Conservation (phyloP, 2,888 invertebrate species). For the Andrena dorsata region DNA sequence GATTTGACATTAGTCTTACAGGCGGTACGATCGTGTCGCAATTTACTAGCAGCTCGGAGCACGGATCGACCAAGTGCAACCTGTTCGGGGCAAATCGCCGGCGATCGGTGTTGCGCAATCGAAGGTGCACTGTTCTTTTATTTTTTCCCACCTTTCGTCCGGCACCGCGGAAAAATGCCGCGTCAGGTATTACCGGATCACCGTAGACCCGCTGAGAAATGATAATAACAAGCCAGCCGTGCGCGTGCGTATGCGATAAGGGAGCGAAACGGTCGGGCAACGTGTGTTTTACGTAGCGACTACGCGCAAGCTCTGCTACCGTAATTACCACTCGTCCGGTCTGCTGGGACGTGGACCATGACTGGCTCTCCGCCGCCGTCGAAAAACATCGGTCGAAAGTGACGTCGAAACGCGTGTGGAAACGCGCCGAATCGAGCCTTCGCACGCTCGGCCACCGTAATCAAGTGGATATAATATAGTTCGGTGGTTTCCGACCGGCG, state of each 20-base stretch:
- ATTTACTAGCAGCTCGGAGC: constrained; percentile 24
- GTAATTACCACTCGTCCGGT: constrained; percentile 66
- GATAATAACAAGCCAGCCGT: constrained; percentile 58
- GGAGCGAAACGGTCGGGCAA: constrained; percentile 18
- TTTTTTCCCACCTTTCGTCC: constrained; percentile 19
- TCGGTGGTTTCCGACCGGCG: background rate
- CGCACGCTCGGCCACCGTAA: constrained; percentile 46
- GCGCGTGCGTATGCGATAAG: constrained; percentile 38
- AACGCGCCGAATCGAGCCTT: constrained; percentile 40
- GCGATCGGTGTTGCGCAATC: constrained; percentile 44
- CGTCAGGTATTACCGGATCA: constrained; percentile 60
- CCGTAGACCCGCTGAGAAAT: constrained; percentile 52
- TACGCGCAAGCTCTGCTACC: constrained; percentile 24
- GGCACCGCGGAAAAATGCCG: constrained; percentile 36
- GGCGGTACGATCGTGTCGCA: constrained; percentile 25
- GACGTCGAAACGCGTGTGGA: constrained; percentile 49
- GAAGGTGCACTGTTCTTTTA: constrained; percentile 1
- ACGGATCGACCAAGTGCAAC: constrained; percentile 47
- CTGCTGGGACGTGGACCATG: constrained; percentile 62
- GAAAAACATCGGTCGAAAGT: constrained; percentile 50
- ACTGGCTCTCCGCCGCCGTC: constrained; percentile 44
- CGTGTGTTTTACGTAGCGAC: constrained; percentile 33
- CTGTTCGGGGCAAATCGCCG: constrained; percentile 35
- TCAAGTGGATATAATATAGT: background rate
- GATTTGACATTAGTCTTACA: constrained; percentile 37